These are phyloP conservation scores for Nematolebias whitei DNA, from an alignment of 2,113 vertebrate genomes.

Conservation along the genomic window DNA sequence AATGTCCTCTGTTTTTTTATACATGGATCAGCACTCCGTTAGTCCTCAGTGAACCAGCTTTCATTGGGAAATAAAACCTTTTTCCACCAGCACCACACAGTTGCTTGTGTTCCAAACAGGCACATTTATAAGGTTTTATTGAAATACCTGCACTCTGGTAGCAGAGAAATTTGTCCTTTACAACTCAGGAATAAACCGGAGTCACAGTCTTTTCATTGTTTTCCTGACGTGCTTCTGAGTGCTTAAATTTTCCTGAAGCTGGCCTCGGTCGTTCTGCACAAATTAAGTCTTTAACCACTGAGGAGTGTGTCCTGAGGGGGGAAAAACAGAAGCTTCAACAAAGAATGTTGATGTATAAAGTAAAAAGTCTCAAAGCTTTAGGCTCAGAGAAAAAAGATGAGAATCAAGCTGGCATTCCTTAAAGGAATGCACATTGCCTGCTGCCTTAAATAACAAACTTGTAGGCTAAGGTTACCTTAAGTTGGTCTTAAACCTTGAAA, in stretches of 20 bases:
- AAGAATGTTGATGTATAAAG: constrained; percentile 1
- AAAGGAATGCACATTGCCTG: too few species aligned
- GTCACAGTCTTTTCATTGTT: constrained; percentile 68
- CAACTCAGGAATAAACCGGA: constrained; percentile 42
- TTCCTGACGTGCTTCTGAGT: constrained; percentile 20
- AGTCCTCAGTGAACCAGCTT: constrained; percentile 67
- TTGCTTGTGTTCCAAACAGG: constrained; percentile 56
- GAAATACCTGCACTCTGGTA: constrained; percentile 61
- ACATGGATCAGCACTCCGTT: constrained; percentile 67
- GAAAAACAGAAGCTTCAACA: constrained; percentile 21
- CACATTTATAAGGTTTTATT: constrained; percentile 59
- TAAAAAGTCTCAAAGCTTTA: constrained; percentile 14
- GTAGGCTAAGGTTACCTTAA: too few species aligned
- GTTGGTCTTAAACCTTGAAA: too few species aligned
- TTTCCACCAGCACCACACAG: constrained; percentile 71
- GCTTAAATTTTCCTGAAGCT: constrained; percentile 23
- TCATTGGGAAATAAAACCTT: constrained; percentile 75
- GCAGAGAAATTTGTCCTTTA: constrained; percentile 62
- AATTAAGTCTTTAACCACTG: constrained; percentile 10
- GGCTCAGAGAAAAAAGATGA: constrained; percentile 9
- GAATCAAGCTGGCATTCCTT: too few species aligned
- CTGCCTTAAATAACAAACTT: too few species aligned
- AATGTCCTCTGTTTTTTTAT: constrained; percentile 58
- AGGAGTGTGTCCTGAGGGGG: constrained; percentile 30
- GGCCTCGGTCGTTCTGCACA: background rate